Percentiles rank a stretch among this genome's conserved stretches.
These are phyloP conservation scores for Emydura subglobosa DNA, from an alignment of 2,113 vertebrate genomes.

Conservation along the genomic window DNA sequence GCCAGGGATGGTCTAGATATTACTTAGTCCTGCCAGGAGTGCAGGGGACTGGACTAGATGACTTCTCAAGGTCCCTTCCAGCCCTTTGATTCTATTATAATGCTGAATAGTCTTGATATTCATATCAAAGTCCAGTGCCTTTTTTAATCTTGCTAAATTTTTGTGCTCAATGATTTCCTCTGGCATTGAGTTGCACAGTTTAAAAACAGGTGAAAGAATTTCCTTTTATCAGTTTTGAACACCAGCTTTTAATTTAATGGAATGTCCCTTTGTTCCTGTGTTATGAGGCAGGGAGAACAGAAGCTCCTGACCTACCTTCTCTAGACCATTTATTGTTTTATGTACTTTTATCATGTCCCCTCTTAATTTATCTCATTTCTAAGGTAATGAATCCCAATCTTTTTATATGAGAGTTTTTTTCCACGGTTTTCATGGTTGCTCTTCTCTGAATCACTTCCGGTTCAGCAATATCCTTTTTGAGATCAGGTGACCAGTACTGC, in stretches of 20 bases:
- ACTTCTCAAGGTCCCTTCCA: no score
- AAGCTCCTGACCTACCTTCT: not conserved
- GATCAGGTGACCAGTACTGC: not conserved
- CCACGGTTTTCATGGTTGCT: not conserved
- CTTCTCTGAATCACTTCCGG: not conserved
- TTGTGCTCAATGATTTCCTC: not conserved
- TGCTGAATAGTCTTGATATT: not conserved
- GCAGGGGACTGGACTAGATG: no score
- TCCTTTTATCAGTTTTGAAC: not conserved
- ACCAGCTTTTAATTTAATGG: not conserved
- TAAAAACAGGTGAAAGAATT: not conserved
- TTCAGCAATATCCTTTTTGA: not conserved
- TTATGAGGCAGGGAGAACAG: not conserved
- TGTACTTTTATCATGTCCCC: not conserved
- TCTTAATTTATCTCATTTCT: not conserved
- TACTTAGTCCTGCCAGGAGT: no score
- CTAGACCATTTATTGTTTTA: not conserved
- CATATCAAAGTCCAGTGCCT: rapidly evolving
- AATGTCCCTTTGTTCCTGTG: not conserved
- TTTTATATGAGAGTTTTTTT: not conserved
- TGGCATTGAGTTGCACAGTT: not conserved
- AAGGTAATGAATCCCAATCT: not conserved
- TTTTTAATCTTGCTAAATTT: not conserved
- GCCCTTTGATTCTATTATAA: not conserved
- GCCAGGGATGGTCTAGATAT: no score